Evolutionary conservation across 2,888 invertebrate species (phyloP).

Genomic region (Mythimna impura): DNA sequence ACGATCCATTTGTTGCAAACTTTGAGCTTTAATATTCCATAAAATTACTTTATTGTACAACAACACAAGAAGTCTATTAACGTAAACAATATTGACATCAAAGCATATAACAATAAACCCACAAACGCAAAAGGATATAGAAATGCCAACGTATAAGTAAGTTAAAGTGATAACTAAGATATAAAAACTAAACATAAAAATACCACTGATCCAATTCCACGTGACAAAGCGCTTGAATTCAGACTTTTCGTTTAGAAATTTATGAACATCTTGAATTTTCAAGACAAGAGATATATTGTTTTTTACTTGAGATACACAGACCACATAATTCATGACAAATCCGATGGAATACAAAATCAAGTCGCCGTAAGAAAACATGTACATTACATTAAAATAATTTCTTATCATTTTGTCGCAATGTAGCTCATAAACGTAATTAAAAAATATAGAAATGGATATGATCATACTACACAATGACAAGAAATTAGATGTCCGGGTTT

Average conservation of each 20-base stretch:
- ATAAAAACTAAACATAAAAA: neutral
- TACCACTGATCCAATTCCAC: constrained; percentile 14
- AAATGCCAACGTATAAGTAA: neutral
- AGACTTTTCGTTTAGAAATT: constrained; percentile 10
- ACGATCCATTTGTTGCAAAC: neutral
- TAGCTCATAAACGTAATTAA: neutral
- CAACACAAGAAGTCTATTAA: neutral
- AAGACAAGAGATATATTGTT: constrained; percentile 17
- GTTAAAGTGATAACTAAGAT: neutral
- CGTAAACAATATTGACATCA: constrained; percentile 8
- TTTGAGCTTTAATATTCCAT: constrained; percentile 15
- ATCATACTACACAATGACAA: constrained; percentile 6
- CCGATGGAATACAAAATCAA: constrained; percentile 12
- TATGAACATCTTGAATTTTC: constrained; percentile 29
- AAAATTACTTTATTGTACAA: constrained; percentile 7
- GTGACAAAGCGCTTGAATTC: neutral
- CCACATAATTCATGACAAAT: neutral
- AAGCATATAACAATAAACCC: neutral
- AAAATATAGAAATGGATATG: neutral
- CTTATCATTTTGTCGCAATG: neutral
- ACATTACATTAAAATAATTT: neutral
- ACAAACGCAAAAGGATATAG: neutral
- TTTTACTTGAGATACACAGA: constrained; percentile 6
- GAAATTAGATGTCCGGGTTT: neutral
- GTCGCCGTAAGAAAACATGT: neutral